Evolutionary conservation across 2,888 invertebrate species (phyloP), one percentile per base, ranked within the genome.

Genomic region (Drosophila incognita): DNA sequence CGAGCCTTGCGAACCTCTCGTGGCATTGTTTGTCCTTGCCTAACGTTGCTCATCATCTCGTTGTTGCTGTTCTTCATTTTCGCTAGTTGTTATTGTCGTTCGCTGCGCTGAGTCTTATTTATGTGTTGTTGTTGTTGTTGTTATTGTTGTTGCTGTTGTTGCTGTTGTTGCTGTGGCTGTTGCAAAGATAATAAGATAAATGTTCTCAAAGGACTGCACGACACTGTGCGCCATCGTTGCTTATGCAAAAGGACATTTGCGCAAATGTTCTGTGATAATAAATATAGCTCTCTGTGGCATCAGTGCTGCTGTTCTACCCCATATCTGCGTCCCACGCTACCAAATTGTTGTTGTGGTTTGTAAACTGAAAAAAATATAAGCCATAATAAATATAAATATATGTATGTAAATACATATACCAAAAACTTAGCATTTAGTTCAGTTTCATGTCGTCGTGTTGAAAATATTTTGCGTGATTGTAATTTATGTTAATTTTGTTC

Each of bases 111-210:
- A 87, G 89, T 85, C 89, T 87, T 85, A 87, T 87, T 87, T 87
- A 87, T 89, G 87, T 82, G 76, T 46, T 65, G 65, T 69, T 76
- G 74, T 54, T 82, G 72, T 51, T 72, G 57, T 49, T 24, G 63
- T 69, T 76, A 64, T 62, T 71, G 57, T 42, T 65, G 58, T 48
- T 71, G 0, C 36, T 67, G 63, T 69, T 74, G 66, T 62, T 71
- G 74, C 53, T 82, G 71, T 42, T 73, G 56, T 53, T 63, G 52
- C 53, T 72, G 68, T 61, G 71, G 82, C 75, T 87, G 79, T 82
- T 87, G 84, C 82, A 89, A 88, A 89, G 83, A 89, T 89, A 89
- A 89, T 90, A 89, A 89, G 89, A 89, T 89, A 89, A 89, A 89
- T 89, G 89, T 89, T 85, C 90, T 89, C 89, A 81, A 89, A 89